Base-by-base conservation (phyloP, 2,888 invertebrate species). In the Scotopteryx bipunctaria region DNA sequence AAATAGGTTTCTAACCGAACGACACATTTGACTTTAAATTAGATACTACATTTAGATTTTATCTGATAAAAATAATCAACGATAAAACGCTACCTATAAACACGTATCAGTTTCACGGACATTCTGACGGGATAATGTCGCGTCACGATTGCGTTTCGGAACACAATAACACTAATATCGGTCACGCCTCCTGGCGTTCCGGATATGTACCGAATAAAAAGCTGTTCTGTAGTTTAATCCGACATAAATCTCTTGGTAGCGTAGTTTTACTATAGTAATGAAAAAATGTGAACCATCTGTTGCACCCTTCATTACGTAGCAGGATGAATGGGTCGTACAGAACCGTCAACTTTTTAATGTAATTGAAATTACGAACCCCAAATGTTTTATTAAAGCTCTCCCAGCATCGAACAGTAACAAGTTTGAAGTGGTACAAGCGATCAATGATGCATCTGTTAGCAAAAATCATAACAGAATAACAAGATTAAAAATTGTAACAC, bases 281-380 rank as follows among this genome's bases (percentile, higher is more conserved):
- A 86, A 88, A 88, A 87, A 86, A 88, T 86, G 70, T 73, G 73
- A 69, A 85, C 85, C 89, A 89, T 88, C 89, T 90, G 89, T 88
- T 88, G 82, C 87, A 84, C 89, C 89, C 89, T 89, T 86, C 87
- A 86, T 86, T 86, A 84, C 82, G 71, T 82, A 71, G 64, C 69
- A 65, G 71, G 67, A 76, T 79, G 78, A 81, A 84, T 81, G 77
- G 83, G 80, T 80, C 77, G 81, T 76, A 84, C 70, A 76, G 73
- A 75, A 73, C 68, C 78, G 78, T 82, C 83, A 81, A 83, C 81
- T 87, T 88, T 89, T 88, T 87, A 88, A 88, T 86, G 81, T 88
- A 86, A 88, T 87, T 88, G 86, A 87, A 88, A 83, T 75, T 76
- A 77, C 78, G 76, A 73, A 73, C 82, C 84, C 85, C 78, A 83